Conservation (phyloP, 2,888 invertebrate species). For the Cecidostiba fungosa region DNA sequence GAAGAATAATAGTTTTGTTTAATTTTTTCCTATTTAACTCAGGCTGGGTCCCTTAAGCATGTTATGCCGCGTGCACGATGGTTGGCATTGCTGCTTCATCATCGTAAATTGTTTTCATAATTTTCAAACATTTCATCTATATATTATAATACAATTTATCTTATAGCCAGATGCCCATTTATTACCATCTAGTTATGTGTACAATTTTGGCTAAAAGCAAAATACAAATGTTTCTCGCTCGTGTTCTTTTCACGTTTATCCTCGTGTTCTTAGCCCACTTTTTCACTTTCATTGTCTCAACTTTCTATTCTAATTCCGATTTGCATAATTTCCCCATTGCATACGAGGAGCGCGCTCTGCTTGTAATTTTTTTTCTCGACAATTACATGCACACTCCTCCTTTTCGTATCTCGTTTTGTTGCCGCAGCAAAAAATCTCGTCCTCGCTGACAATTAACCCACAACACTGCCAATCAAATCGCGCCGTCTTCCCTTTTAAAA, state of each 20-base stretch:
- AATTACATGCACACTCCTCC: not conserved
- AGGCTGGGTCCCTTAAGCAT: no score
- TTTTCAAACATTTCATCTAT: not conserved
- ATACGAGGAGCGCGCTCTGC: not conserved
- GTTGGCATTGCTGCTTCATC: conserved; percentile 11
- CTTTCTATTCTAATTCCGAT: conserved; percentile 17
- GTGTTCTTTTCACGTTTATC: not conserved
- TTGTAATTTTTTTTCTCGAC: conserved; percentile 1
- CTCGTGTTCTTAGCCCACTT: not conserved
- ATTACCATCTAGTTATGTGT: not conserved
- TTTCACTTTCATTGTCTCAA: conserved; percentile 2
- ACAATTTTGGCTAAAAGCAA: not conserved
- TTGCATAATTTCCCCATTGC: not conserved
- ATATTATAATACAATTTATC: no score
- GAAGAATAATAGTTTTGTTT: no score
- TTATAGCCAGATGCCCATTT: not conserved
- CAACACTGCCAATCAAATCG: no score
- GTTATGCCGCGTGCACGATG: conserved; percentile 30
- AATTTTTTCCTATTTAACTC: no score
- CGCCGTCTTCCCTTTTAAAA: no score
- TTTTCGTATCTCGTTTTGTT: not conserved
- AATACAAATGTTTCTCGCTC: not conserved
- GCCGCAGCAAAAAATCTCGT: no score
- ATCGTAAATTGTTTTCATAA: conserved; percentile 26
- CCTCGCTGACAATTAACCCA: no score